Evolutionary conservation across 2,888 invertebrate genomes (phyloP).

Genomic region (Drosophila pseudotalamancana): DNA sequence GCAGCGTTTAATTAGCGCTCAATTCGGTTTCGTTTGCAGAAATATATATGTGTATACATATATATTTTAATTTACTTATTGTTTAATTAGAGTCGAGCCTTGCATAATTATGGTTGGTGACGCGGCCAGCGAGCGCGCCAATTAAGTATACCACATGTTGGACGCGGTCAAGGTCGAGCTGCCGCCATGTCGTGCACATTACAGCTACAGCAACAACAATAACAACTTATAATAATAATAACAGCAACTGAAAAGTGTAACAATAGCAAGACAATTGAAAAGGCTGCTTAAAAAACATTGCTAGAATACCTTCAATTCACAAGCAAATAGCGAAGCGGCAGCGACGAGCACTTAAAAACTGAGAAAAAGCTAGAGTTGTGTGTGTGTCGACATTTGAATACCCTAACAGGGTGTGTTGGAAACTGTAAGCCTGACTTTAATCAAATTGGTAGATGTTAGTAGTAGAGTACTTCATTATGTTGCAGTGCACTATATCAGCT

Average conservation of each 20-base stretch:
- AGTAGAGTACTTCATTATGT: no score
- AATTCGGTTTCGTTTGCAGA: neutral
- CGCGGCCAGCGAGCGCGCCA: slow-evolving; percentile 47
- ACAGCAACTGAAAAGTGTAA: slow-evolving; percentile 38
- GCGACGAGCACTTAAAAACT: slow-evolving; percentile 17
- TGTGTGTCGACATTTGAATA: slow-evolving; percentile 8
- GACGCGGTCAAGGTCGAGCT: slow-evolving; percentile 72
- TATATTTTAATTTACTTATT: slow-evolving; percentile 19
- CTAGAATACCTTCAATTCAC: slow-evolving; percentile 54
- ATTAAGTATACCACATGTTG: slow-evolving; percentile 78
- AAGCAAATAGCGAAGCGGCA: slow-evolving; percentile 2
- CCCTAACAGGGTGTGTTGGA: no score
- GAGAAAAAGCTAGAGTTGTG: neutral
- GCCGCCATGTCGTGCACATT: slow-evolving; percentile 72
- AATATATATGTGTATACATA: neutral
- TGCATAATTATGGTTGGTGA: slow-evolving; percentile 66
- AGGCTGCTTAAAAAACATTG: slow-evolving; percentile 12
- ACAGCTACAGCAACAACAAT: slow-evolving; percentile 42
- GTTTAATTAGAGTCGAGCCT: slow-evolving; percentile 51
- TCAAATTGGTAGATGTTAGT: no score
- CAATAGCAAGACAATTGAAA: slow-evolving; percentile 52
- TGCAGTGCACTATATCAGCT: no score
- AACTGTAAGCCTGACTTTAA: no score
- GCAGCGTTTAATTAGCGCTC: slow-evolving; percentile 23
- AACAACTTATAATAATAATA: slow-evolving; percentile 21